Conservation (phyloP, 2,113 vertebrate species). For the Crocuta crocuta region DNA sequence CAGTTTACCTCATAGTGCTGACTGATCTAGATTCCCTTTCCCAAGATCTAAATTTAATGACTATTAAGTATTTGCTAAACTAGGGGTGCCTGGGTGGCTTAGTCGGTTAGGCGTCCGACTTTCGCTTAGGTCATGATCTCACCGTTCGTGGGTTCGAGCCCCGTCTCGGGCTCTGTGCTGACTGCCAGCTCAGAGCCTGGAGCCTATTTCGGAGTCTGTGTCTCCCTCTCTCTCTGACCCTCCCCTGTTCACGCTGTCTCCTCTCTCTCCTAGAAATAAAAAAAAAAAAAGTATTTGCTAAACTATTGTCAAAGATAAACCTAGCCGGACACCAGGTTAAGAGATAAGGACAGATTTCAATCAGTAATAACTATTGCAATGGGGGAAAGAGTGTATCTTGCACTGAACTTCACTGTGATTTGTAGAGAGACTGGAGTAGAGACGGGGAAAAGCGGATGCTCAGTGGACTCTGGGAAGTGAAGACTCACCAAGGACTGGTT, state of each 20-base stretch:
- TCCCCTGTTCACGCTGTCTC: no score
- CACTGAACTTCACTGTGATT: neutral
- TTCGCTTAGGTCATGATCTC: no score
- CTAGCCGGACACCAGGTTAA: neutral
- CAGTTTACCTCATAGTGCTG: neutral
- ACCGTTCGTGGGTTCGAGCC: no score
- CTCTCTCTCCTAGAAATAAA: no score
- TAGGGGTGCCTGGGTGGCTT: neutral
- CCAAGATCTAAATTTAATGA: neutral
- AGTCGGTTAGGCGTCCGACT: no score
- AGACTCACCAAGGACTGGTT: neutral
- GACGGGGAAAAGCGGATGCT: neutral
- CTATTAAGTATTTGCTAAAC: neutral
- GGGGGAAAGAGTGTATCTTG: neutral
- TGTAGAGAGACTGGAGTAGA: neutral
- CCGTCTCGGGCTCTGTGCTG: no score
- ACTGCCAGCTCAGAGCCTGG: no score
- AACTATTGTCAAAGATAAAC: neutral
- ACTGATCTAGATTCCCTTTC: neutral
- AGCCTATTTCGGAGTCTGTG: no score
- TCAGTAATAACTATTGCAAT: neutral
- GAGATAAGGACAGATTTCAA: neutral
- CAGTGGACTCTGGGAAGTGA: neutral
- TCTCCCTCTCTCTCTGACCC: no score
- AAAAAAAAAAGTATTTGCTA: neutral